Evolutionary conservation across 2,797 vertebrate species (phyloP).

Genomic region (Microctenopoma lineatum): DNA sequence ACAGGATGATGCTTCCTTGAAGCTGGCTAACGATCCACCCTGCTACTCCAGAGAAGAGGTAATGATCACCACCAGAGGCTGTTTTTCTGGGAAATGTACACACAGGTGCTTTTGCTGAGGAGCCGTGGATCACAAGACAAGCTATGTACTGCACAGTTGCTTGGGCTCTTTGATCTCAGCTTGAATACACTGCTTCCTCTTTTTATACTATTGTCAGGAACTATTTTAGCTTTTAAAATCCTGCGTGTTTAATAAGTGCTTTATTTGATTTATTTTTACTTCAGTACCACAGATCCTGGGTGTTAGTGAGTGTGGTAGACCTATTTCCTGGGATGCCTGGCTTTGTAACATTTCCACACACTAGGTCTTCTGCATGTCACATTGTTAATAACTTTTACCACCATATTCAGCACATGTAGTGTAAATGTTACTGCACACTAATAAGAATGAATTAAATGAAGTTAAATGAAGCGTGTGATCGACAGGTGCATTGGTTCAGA

Average conservation of each 20-base stretch:
- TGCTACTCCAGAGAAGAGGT: conserved; percentile 64
- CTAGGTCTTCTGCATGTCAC: conserved; percentile 7
- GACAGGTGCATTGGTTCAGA: no score
- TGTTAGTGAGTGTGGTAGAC: conserved; percentile 11
- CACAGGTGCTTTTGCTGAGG: conserved; percentile 68
- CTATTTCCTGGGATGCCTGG: conserved; percentile 18
- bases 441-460: no score
- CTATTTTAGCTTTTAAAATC: conserved; percentile 65
- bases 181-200: conserved; percentile 49
- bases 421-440: no score
- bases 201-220: conserved; percentile 38
- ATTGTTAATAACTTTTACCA: conserved; percentile 1
- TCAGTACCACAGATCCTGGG: conserved; percentile 14
- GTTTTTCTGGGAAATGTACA: conserved; percentile 69
- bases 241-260: conserved; percentile 61
- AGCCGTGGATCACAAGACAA: conserved; percentile 52
- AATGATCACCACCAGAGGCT: conserved; percentile 72
- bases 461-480: no score
- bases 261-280: conserved; percentile 41
- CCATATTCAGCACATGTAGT: neutral
- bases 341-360: conserved; percentile 30
- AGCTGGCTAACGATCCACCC: conserved; percentile 69
- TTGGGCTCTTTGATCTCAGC: conserved; percentile 74
- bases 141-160: conserved; percentile 59
- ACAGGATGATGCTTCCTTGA: conserved; percentile 65